Base-by-base conservation (phyloP, 2,888 invertebrate genomes). In the Eupithecia tripunctaria region DNA sequence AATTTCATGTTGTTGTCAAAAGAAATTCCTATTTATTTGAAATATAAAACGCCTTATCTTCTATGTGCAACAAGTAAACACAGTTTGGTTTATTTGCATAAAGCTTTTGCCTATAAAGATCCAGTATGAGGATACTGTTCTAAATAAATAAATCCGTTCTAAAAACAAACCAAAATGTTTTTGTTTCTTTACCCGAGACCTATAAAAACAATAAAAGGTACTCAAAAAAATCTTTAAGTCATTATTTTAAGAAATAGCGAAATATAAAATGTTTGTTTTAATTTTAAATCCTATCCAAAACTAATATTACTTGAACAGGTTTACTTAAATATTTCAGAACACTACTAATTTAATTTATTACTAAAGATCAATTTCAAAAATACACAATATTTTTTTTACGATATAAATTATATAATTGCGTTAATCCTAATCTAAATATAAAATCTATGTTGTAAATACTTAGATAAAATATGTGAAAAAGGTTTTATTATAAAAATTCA, bases 391-490 rank as follows among this genome's bases (percentile, higher is more conserved):
- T 68, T 73, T 70, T 29, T 67, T 56, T 51, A 71, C 67, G 27
- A 67, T 75, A 75, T 72, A 76, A 74, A 76, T 73, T 71, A 77
- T 72, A 73, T 67, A 69, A 68, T 74, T 72, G 74, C 68, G 64
- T 71, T 68, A 71, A 71, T 76, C 75, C 76, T 78, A 78, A 47
- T 65, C 74, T 79, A 79, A 70, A 73, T 77, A 78, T 75, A 78
- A 78, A 77, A 75, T 74, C 71, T 77, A 76, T 74, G 47, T 68
- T 74, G 76, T 79, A 74, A 74, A 77, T 75, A 77, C 71, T 75
- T 76, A 74, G 72, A 75, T 75, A 78, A 78, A 78, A 79, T 77
- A 78, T 72, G 76, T 74, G 72, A 76, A 77, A 75, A 76, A 76
- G 74, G 71, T 77, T 70, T 76, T 62, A 32, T 72, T 72, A 71